Evolutionary conservation across 1,140 invertebrate species (phyloP).

Genomic region (Tetraneura akinire): DNA sequence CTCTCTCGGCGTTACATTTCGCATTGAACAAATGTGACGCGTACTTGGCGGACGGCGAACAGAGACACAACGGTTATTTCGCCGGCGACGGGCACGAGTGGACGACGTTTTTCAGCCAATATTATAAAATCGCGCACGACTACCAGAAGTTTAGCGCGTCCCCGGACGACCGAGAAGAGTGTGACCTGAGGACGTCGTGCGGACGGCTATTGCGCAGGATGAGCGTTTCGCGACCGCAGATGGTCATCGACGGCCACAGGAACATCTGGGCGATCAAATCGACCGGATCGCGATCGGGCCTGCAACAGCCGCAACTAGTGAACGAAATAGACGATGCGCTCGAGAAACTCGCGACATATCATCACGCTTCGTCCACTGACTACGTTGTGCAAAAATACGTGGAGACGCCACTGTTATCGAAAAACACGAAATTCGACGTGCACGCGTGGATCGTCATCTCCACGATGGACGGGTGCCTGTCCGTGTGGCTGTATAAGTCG

Average conservation of each 20-base stretch:
- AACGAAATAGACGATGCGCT: background rate
- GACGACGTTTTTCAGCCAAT: constrained; percentile 16
- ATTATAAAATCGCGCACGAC: background rate
- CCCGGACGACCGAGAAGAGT: background rate
- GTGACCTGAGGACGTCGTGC: background rate
- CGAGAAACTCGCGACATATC: fast-evolving
- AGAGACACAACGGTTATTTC: background rate
- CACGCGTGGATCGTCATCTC: constrained; percentile 7
- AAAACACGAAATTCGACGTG: background rate
- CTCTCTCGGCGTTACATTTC: constrained; percentile 4
- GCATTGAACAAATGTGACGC: background rate
- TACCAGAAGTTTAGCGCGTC: background rate
- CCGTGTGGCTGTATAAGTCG: constrained; percentile 1
- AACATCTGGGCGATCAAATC: constrained; percentile 34
- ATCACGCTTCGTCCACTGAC: background rate
- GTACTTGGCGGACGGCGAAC: background rate
- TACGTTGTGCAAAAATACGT: constrained; percentile 9
- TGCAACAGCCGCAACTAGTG: background rate
- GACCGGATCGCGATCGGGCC: background rate
- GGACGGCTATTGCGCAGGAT: background rate
- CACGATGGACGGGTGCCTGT: background rate
- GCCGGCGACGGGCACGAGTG: background rate
- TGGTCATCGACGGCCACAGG: background rate
- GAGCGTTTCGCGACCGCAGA: background rate
- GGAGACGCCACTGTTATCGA: background rate